Percentiles rank a stretch among this genome's conserved stretches.
phyloP scores from a whole-genome alignment of 2,888 invertebrate species.

The Malthinus seriepunctatus region DNA sequence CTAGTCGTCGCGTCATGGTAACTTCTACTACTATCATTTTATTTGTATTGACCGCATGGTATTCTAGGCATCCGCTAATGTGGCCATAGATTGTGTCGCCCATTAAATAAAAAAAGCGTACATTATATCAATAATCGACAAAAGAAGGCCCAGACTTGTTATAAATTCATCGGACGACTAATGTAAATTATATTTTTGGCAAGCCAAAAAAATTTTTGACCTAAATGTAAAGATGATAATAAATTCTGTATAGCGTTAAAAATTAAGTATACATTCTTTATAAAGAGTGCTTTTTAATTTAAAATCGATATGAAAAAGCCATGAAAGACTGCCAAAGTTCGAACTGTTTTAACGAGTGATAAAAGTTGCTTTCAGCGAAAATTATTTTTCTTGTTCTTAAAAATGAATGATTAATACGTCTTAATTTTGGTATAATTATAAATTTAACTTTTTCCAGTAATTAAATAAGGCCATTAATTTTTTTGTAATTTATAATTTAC shows the following conservation, averaged over 20 bases:
- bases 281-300: slow-evolving; percentile 15
- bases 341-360: slow-evolving; percentile 16
- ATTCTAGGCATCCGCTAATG: too few species aligned
- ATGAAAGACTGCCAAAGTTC: slow-evolving; percentile 16
- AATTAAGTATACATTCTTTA: slow-evolving; percentile 11
- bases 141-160: neutral
- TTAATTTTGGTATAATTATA: too few species aligned
- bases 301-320: slow-evolving; percentile 13
- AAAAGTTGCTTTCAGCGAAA: slow-evolving; percentile 7
- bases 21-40: too few species aligned
- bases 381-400: neutral
- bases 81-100: too few species aligned
- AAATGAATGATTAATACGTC: too few species aligned
- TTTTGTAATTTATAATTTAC: too few species aligned
- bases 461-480: too few species aligned
- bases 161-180: neutral
- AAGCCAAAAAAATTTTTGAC: neutral
- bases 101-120: neutral
- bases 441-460: too few species aligned
- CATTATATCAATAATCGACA: neutral
- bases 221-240: neutral
- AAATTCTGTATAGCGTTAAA: slow-evolving; percentile 5
- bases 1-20: too few species aligned
- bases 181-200: slow-evolving; percentile 9
- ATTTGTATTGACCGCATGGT: too few species aligned